Evolutionary conservation across 2,113 vertebrate genomes (phyloP).

Genomic region (Cynoglossus semilaevis): DNA sequence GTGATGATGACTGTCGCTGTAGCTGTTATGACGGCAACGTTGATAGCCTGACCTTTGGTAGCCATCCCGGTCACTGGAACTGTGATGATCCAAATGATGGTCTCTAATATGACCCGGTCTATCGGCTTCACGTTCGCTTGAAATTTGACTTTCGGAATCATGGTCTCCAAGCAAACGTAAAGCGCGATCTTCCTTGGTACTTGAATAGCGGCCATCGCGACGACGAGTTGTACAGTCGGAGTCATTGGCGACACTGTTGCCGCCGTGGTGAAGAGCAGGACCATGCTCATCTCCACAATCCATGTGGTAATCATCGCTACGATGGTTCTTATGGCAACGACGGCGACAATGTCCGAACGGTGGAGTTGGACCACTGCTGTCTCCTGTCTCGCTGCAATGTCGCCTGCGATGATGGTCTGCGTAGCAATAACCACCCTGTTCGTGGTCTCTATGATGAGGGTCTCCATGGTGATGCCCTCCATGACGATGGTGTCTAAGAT

Average conservation of each 20-base stretch:
- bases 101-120: too few species aligned
- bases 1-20: not conserved
- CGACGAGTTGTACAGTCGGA: conserved; percentile 1
- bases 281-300: not conserved
- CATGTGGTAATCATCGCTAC: too few species aligned
- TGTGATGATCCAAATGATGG: not conserved
- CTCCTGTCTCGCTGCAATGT: too few species aligned
- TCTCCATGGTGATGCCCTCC: conserved; percentile 13
- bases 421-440: too few species aligned
- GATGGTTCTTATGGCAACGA: too few species aligned
- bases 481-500: conserved; percentile 4
- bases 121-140: too few species aligned
- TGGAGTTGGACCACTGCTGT: too few species aligned
- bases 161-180: not conserved
- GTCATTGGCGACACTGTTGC: not conserved
- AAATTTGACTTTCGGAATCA: not conserved
- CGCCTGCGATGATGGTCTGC: too few species aligned
- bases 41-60: not conserved
- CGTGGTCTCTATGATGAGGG: not conserved
- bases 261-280: not conserved
- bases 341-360: too few species aligned
- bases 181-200: too few species aligned
- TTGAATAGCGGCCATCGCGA: not conserved
- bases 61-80: not conserved
- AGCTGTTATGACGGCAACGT: not conserved